Base-by-base conservation (phyloP, 2,113 vertebrate genomes). In the Passer montanus region DNA sequence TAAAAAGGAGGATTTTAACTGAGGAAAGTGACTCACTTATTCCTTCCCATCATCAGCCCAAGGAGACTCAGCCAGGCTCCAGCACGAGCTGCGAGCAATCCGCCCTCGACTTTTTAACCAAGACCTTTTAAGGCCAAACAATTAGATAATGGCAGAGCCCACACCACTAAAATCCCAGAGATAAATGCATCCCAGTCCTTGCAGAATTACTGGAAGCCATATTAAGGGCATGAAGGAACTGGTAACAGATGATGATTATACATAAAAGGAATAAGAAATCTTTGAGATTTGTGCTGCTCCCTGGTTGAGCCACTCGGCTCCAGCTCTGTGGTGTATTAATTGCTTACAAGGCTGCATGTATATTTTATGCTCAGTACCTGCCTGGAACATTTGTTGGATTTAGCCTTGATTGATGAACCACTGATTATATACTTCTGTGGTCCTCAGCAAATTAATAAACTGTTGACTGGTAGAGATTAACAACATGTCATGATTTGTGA, bases 401-500 rank as follows among this genome's bases (percentile, higher is more conserved):
- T 95, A 95, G 87, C 89, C 77, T 87, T 96, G 96, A 96, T 96
- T 96, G 95, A 97, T 97, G 96, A 96, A 95, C 91, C 95, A 49
- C 78, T 95, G 95, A 96, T 97, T 94, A 95, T 95, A 95, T 95
- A 96, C 91, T 95, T 97, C 94, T 95, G 94, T 95, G 62, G 87
- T 91, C 78, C 84, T 82, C 3, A 8, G 95, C 89, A 97, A 95
- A 96, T 97, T 96, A 97, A 96, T 97, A 97, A 96, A 95, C 91
- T 95, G 95, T 95, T 97, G 96, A 96, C 94, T 95, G 93, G 91
- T 96, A 73, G 86, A 96, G 95, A 97, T 97, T 97, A 95, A 95
- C 96, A 97, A 68, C 96, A 84, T 87, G 96, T 96, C 95, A 81
- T 60, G 89, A 89, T 87, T 93, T 67, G 91, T 13, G 41, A 91